These are phyloP conservation scores for Porites rus DNA, from an alignment of 92 coral and sea anemone genomes.

Conservation along the genomic window DNA sequence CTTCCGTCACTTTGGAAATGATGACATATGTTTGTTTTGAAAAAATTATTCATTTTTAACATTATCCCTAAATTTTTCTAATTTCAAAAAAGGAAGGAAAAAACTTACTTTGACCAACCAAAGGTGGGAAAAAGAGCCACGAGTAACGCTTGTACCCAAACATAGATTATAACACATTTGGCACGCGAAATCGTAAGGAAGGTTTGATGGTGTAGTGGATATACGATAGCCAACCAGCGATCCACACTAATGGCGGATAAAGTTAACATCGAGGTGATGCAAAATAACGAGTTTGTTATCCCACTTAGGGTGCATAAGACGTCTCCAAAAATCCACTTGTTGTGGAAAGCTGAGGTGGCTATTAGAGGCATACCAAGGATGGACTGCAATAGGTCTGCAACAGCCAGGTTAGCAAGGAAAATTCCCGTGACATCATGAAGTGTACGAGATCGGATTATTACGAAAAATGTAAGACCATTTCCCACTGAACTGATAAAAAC, in stretches of 20 bases:
- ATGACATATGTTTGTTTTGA: neutral
- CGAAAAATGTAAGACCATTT: conserved; percentile 44
- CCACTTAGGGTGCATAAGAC: conserved; percentile 41
- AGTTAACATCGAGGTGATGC: conserved; percentile 60
- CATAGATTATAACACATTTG: conserved; percentile 14
- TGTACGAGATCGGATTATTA: conserved; percentile 35
- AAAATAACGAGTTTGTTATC: conserved; percentile 50
- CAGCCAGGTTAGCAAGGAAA: conserved; percentile 49
- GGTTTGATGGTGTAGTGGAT: conserved; percentile 34
- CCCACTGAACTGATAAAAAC: conserved; percentile 32
- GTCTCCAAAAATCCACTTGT: conserved; percentile 45
- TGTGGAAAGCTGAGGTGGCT: conserved; percentile 34
- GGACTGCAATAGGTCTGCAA: conserved; percentile 55
- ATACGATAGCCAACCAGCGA: conserved; percentile 49
- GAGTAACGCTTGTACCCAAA: conserved; percentile 49
- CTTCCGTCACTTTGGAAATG: neutral
- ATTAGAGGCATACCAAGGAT: conserved; percentile 50
- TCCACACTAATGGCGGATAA: conserved; percentile 54
- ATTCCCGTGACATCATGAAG: conserved; percentile 49
- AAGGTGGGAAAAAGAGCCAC: conserved; percentile 53
- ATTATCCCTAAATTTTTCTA: neutral
- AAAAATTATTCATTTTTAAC: neutral
- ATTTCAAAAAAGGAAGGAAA: neutral
- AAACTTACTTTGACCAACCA: conserved; percentile 63
- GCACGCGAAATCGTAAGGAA: conserved; percentile 30